phyloP scores from a whole-genome alignment of 2,113 vertebrate species.

The Carassius auratus region DNA sequence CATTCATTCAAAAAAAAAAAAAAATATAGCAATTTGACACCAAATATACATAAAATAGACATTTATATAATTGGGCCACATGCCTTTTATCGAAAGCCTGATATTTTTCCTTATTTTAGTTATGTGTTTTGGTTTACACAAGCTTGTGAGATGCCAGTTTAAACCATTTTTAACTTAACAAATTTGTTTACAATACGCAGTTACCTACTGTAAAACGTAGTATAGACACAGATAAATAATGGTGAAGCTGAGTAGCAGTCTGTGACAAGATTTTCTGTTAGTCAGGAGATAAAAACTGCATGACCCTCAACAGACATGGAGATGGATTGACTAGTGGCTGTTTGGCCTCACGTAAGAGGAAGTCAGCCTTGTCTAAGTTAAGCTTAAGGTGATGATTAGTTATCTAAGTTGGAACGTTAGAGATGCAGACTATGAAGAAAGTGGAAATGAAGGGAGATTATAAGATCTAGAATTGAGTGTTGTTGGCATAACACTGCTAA shows the following conservation, averaged over 20 bases:
- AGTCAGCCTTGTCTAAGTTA: background rate
- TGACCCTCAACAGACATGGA: background rate
- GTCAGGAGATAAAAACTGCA: background rate
- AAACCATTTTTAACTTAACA: background rate
- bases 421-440: constrained; percentile 26
- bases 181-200: background rate
- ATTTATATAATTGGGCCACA: background rate
- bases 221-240: background rate
- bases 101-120: background rate
- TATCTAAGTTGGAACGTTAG: constrained; percentile 17
- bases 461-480: constrained; percentile 9
- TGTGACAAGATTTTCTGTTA: background rate
- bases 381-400: constrained; percentile 17
- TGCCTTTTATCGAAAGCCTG: background rate
- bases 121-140: background rate
- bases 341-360: background rate
- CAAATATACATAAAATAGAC: background rate
- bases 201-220: background rate
- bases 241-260: background rate
- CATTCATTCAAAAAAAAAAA: background rate
- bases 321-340: background rate
- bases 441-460: constrained; percentile 25
- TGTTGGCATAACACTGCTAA: background rate
- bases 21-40: background rate
- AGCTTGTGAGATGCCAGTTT: background rate